Base-by-base conservation (phyloP, 2,888 invertebrate species). In the Heliconius hortense region DNA sequence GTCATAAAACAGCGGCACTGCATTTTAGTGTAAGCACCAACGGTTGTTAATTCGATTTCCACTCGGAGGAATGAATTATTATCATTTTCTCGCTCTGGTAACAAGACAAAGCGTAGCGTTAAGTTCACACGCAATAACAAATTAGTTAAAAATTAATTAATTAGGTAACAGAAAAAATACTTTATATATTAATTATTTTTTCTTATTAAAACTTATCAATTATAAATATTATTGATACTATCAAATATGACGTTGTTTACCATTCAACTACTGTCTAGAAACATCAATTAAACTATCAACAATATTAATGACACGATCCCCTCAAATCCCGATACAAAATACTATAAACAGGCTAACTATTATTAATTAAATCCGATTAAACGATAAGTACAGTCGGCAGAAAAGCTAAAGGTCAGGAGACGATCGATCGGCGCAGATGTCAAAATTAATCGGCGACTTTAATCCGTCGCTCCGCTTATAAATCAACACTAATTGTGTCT, bases 401-500 rank as follows among this genome's bases (percentile, higher is more conserved):
- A 83, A 86, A 88, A 90, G 90, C 88, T 86, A 90, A 91, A 92
- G 92, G 91, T 91, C 91, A 73, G 86, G 82, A 79, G 81, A 86
- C 85, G 90, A 91, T 91, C 89, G 92, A 90, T 91, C 86, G 90
- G 84, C 87, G 85, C 89, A 91, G 90, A 91, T 91, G 90, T 90
- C 89, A 87, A 86, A 87, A 91, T 90, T 91, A 92, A 92, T 92
- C 90, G 91, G 83, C 82, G 88, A 88, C 87, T 90, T 89, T 89
- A 91, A 90, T 89, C 90, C 90, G 85, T 84, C 88, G 86, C 86
- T 84, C 88, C 85, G 88, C 84, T 83, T 82, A 91, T 92, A 90
- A 90, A 92, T 92, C 91, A 90, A 82, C 84, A 85, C 85, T 90
- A 90, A 92, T 91, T 91, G 89, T 85, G 82, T 84, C 90, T 88